Evolutionary conservation across 2,888 invertebrate genomes (phyloP).

Genomic region (Erebia epiphron): DNA sequence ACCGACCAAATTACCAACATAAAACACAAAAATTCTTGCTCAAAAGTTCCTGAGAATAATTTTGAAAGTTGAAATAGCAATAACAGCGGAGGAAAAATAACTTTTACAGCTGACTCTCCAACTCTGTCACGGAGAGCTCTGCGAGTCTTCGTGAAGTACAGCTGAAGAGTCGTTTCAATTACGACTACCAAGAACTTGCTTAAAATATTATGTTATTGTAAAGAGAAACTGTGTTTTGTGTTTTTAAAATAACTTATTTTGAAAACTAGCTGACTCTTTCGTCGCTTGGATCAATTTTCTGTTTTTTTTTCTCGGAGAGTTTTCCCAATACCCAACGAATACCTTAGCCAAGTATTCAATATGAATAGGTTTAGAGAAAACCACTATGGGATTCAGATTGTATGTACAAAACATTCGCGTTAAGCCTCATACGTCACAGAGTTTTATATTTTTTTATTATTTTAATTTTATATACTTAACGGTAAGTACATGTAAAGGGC

Average conservation of each 20-base stretch:
- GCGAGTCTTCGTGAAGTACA: constrained; percentile 44
- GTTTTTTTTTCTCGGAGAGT: too few relatives aligned
- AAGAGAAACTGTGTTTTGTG: neutral
- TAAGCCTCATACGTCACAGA: too few relatives aligned
- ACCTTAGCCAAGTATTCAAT: too few relatives aligned
- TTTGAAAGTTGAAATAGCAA: constrained; percentile 57
- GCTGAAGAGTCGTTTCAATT: constrained; percentile 5
- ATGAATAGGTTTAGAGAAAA: too few relatives aligned
- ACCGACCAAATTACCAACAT: neutral
- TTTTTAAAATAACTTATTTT: neutral
- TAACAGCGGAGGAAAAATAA: constrained; percentile 50
- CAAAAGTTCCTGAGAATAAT: constrained; percentile 45
- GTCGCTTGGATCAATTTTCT: too few relatives aligned
- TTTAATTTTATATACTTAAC: too few relatives aligned
- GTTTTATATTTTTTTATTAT: too few relatives aligned
- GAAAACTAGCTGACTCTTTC: too few relatives aligned
- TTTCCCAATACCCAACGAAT: too few relatives aligned
- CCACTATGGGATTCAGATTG: too few relatives aligned
- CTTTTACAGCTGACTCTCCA: constrained; percentile 59
- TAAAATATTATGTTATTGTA: neutral
- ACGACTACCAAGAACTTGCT: neutral
- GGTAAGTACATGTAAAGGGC: too few relatives aligned
- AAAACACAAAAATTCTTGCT: constrained; percentile 11
- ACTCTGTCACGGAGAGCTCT: constrained; percentile 61
- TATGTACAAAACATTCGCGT: too few relatives aligned